Evolutionary conservation across 2,113 vertebrate genomes (phyloP).

Genomic region (Antigone vipio): DNA sequence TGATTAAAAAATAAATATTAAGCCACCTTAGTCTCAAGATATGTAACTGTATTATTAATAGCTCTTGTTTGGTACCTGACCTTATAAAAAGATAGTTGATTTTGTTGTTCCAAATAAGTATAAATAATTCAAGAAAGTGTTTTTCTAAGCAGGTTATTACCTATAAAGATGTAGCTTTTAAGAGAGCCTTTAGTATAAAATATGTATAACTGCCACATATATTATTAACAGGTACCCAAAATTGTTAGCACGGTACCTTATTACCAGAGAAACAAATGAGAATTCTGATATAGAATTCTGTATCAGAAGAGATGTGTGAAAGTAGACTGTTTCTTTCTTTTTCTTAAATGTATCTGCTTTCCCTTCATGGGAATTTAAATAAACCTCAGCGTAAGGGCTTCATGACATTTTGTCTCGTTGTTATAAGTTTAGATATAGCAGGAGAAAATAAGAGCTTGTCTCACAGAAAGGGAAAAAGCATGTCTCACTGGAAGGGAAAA

Average conservation of each 20-base stretch:
- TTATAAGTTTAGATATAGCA: neutral
- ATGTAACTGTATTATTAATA: constrained; percentile 61
- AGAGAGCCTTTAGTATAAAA: constrained; percentile 69
- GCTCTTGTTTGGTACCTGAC: constrained; percentile 51
- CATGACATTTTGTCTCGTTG: neutral
- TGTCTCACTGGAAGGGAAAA: constrained; percentile 28
- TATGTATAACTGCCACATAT: constrained; percentile 67
- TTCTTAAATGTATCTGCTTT: neutral
- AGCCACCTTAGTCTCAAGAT: neutral
- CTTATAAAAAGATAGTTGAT: constrained; percentile 66
- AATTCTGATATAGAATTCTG: constrained; percentile 8
- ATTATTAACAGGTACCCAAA: constrained; percentile 67
- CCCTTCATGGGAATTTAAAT: neutral
- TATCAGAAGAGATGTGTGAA: constrained; percentile 4
- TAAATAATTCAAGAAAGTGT: constrained; percentile 70
- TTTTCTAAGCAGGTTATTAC: constrained; percentile 68
- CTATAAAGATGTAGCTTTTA: constrained; percentile 69
- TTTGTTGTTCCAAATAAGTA: constrained; percentile 65
- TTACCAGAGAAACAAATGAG: constrained; percentile 17
- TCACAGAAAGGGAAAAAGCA: neutral
- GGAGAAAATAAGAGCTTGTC: neutral
- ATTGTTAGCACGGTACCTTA: constrained; percentile 27
- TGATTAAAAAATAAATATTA: constrained; percentile 57
- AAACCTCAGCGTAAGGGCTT: neutral
- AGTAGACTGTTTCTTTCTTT: neutral